Percentiles rank a stretch among this genome's conserved stretches.
These are phyloP conservation scores for Ahaetulla prasina DNA, from an alignment of 2,113 vertebrate species.

Conservation along the genomic window DNA sequence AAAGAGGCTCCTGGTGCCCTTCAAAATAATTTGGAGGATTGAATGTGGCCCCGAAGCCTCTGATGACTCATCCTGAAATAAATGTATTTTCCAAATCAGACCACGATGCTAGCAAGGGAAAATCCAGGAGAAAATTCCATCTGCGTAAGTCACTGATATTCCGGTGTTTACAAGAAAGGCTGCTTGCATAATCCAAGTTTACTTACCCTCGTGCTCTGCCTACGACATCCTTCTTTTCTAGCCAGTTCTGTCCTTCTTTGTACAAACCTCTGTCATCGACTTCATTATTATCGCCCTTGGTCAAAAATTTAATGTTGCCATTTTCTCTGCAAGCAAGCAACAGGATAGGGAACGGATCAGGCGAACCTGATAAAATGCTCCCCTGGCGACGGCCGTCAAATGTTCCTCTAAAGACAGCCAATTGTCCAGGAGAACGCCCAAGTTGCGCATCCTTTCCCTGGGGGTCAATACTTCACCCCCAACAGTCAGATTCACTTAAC, in stretches of 20 bases:
- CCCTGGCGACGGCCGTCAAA: too few relatives aligned
- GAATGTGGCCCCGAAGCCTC: neutral
- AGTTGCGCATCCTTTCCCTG: too few relatives aligned
- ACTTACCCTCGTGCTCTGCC: constrained; percentile 77
- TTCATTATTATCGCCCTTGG: constrained; percentile 80
- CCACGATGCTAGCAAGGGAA: too few relatives aligned
- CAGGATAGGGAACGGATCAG: constrained; percentile 35
- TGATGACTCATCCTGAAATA: neutral
- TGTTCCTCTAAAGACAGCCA: too few relatives aligned
- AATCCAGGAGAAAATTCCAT: neutral
- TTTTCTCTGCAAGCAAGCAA: constrained; percentile 73
- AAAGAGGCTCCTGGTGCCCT: neutral
- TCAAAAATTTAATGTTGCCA: constrained; percentile 79
- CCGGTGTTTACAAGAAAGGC: neutral
- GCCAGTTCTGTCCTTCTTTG: constrained; percentile 82
- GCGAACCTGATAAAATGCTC: too few relatives aligned
- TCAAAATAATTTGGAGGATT: neutral
- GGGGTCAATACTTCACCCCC: too few relatives aligned
- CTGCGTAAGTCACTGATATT: neutral
- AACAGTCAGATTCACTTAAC: too few relatives aligned
- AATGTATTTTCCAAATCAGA: neutral
- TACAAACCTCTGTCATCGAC: constrained; percentile 79
- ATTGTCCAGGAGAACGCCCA: too few relatives aligned
- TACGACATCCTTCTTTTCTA: constrained; percentile 80
- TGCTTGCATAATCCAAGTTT: neutral